These are phyloP conservation scores for Labia minor DNA, from an alignment of 2,888 invertebrate genomes.

Conservation along the genomic window DNA sequence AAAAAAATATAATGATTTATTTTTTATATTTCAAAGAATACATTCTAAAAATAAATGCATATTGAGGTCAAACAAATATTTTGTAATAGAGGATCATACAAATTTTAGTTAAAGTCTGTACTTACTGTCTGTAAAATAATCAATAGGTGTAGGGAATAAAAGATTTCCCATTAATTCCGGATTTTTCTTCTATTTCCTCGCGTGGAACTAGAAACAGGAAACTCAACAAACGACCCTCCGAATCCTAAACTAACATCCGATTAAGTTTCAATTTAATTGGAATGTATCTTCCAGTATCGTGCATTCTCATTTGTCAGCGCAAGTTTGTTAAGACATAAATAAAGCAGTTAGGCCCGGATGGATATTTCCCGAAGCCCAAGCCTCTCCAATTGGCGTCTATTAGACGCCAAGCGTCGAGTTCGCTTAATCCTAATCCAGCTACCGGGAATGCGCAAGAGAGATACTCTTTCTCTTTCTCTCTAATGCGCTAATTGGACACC, in stretches of 20 bases:
- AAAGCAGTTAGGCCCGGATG: conserved; percentile 13
- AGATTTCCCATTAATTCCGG: not conserved
- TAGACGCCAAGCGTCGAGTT: conserved; percentile 4
- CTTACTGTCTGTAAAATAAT: too few relatives aligned
- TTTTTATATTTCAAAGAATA: too few relatives aligned
- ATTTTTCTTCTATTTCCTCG: not conserved
- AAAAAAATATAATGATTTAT: too few relatives aligned
- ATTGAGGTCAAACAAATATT: too few relatives aligned
- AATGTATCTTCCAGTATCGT: conserved; percentile 7
- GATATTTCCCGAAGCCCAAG: not conserved
- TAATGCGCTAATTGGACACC: conserved; percentile 13
- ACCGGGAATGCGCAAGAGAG: not conserved
- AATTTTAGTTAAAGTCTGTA: too few relatives aligned
- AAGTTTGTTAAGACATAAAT: conserved; percentile 7
- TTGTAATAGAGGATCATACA: too few relatives aligned
- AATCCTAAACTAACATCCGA: conserved; percentile 13
- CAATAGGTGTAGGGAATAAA: too few relatives aligned
- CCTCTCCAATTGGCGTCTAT: conserved; percentile 13
- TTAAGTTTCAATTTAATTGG: conserved; percentile 13
- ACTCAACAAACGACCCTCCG: not conserved
- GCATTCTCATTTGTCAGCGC: conserved; percentile 7
- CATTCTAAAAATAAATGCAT: too few relatives aligned
- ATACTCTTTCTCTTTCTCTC: not conserved
- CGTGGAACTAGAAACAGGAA: not conserved
- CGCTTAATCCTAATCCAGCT: not conserved